These are phyloP conservation scores for Chrysopilus asiliformis DNA, from an alignment of 2,888 invertebrate species.

Conservation along the genomic window DNA sequence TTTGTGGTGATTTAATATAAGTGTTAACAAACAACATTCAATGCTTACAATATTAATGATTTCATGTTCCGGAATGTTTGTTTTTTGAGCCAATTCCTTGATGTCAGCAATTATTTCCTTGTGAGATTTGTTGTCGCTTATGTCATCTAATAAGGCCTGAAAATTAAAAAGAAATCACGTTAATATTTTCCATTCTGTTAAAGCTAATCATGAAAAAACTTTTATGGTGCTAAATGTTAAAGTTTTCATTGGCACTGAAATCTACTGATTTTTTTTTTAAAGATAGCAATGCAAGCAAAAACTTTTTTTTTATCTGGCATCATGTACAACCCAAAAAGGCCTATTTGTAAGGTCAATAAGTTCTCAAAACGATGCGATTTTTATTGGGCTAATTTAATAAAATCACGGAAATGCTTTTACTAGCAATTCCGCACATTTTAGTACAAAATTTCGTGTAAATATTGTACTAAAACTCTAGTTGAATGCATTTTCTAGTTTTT, in stretches of 20 bases:
- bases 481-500: no score
- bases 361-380: constrained; percentile 12
- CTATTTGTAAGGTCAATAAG: constrained; percentile 5
- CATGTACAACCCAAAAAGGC: constrained; percentile 4
- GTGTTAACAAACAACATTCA: no score
- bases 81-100: constrained; percentile 70
- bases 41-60: constrained; percentile 62
- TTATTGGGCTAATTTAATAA: no score
- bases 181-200: background rate
- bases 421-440: no score
- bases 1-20: no score
- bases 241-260: constrained; percentile 12
- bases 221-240: no score
- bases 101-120: constrained; percentile 77
- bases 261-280: constrained; percentile 2
- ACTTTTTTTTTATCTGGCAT: constrained; percentile 12
- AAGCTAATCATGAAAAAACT: no score
- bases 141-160: constrained; percentile 66
- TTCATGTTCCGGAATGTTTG: constrained; percentile 82
- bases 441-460: no score
- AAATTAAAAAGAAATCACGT: constrained; percentile 15
- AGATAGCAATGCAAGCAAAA: constrained; percentile 14
- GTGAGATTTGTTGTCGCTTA: constrained; percentile 73
- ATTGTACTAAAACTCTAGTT: no score
- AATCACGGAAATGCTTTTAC: no score